phyloP scores from a whole-genome alignment of 2,113 vertebrate species.

The Cynocephalus volans region DNA sequence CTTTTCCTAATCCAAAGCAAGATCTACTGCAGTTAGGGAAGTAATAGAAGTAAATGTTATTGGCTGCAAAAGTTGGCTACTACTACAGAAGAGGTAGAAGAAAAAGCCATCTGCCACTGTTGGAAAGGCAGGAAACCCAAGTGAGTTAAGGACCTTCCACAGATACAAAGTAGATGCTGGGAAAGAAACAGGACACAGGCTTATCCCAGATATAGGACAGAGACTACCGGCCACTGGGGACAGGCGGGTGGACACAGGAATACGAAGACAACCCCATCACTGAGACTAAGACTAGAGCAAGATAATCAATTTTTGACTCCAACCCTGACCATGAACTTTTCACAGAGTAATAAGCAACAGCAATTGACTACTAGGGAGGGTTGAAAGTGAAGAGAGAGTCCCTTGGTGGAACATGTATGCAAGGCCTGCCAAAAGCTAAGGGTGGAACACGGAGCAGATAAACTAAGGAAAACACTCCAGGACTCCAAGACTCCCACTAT shows the following conservation, averaged over 20 bases:
- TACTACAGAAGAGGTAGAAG: not conserved
- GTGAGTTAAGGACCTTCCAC: not conserved
- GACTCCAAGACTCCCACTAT: not conserved
- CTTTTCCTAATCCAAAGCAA: not conserved
- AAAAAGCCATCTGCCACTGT: not conserved
- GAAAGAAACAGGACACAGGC: not conserved
- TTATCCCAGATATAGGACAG: not conserved
- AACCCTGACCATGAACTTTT: not conserved
- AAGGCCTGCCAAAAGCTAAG: not conserved
- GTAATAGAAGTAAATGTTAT: not conserved
- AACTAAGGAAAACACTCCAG: not conserved
- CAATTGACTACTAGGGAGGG: not conserved
- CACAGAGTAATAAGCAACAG: not conserved
- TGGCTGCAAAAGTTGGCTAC: not conserved
- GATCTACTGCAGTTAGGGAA: not conserved
- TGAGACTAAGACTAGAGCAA: not conserved
- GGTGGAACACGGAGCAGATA: not conserved
- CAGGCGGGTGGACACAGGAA: accelerated
- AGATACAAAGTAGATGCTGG: not conserved
- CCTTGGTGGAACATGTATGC: not conserved
- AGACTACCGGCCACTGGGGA: not conserved
- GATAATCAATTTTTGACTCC: not conserved
- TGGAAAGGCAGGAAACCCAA: not conserved
- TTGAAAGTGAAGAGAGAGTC: not conserved
- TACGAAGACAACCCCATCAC: not conserved